Evolutionary conservation across 2,888 invertebrate species (phyloP).

Genomic region (Macaria liturata): DNA sequence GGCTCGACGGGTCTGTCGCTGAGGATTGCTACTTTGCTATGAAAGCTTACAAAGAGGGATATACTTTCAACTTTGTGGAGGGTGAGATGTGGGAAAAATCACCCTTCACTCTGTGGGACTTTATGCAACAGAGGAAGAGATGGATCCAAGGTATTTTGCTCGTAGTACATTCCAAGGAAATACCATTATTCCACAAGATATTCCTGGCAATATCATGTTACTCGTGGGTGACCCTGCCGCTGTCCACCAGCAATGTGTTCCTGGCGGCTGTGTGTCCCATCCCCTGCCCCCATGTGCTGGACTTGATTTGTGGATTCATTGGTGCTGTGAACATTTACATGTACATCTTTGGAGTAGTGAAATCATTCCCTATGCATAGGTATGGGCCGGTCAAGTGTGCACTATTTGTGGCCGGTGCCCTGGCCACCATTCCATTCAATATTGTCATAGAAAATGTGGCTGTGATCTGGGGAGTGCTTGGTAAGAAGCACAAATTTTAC

Average conservation of each 20-base stretch:
- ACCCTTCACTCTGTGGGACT: conserved; percentile 97
- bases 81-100: conserved; percentile 99
- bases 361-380: conserved; percentile 95
- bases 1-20: conserved; percentile 97
- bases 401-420: conserved; percentile 92
- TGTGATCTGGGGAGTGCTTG: conserved; percentile 96
- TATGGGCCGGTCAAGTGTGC: conserved; percentile 91
- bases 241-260: conserved; percentile 94
- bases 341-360: conserved; percentile 98
- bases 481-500: conserved; percentile 98
- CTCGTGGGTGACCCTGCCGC: conserved; percentile 97
- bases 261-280: conserved; percentile 94
- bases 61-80: conserved; percentile 96
- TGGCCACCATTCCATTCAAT: conserved; percentile 96
- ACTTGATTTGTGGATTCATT: conserved; percentile 94
- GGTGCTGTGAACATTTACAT: conserved; percentile 98
- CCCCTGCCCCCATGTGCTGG: conserved; percentile 91
- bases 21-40: conserved; percentile 99
- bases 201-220: conserved; percentile 95
- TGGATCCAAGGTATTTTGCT: conserved; percentile 97
- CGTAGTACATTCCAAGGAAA: conserved; percentile 93
- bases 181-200: conserved; percentile 90
- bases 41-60: conserved; percentile 95
- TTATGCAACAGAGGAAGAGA: conserved; percentile 97
- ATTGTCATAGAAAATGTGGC: conserved; percentile 97